These are phyloP conservation scores for Lampris megalopsis DNA, from an alignment of 2,113 vertebrate genomes.

Conservation along the genomic window DNA sequence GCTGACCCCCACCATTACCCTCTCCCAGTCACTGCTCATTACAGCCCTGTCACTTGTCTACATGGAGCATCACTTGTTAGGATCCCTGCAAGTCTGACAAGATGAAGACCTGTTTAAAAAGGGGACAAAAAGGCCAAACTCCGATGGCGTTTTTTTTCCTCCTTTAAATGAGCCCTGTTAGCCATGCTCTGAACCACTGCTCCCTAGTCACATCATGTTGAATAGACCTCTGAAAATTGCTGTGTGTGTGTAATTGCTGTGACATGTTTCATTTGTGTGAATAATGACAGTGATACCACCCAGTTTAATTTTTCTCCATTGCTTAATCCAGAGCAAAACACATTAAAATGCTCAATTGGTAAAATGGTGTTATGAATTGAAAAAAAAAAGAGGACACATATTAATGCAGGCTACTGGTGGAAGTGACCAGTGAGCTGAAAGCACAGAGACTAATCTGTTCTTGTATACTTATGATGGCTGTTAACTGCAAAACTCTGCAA, in stretches of 20 bases:
- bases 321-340: neutral
- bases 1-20: conserved; percentile 31
- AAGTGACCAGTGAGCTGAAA: too few species aligned
- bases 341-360: neutral
- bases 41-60: conserved; percentile 31
- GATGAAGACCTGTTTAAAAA: neutral
- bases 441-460: too few species aligned
- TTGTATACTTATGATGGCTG: too few species aligned
- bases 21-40: conserved; percentile 25
- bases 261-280: conserved; percentile 9
- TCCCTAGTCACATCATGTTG: conserved; percentile 4
- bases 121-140: neutral
- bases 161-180: conserved; percentile 2
- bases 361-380: too few species aligned
- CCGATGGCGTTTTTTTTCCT: neutral
- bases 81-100: conserved; percentile 18
- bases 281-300: neutral
- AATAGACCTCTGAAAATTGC: conserved; percentile 15
- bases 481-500: too few species aligned
- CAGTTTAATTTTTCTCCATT: neutral
- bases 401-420: too few species aligned
- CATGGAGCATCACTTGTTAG: conserved; percentile 29
- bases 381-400: too few species aligned
- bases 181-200: neutral
- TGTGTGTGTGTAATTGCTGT: neutral